phyloP scores from a whole-genome alignment of 2,888 invertebrate genomes.

The Lasioglossum vierecki region DNA sequence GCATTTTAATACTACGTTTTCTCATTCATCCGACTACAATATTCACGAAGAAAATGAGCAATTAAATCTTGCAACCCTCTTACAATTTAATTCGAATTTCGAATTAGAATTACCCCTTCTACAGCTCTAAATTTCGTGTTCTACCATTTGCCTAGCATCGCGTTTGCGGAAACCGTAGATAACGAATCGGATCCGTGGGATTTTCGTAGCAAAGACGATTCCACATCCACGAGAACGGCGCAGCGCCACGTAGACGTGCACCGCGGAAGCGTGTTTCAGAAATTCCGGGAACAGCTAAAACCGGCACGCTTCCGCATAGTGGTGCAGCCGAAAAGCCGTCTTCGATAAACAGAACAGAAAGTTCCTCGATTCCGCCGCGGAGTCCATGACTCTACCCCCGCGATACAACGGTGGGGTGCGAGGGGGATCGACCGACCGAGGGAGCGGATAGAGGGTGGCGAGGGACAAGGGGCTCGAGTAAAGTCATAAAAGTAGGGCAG shows the following conservation, averaged over 20 bases:
- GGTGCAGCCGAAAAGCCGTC: conserved; percentile 28
- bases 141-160: neutral
- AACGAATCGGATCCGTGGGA: neutral
- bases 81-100: too few species aligned
- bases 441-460: conserved; percentile 19
- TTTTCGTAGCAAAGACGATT: neutral
- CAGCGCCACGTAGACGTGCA: neutral
- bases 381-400: conserved; percentile 54
- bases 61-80: too few species aligned
- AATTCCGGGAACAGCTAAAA: conserved; percentile 31
- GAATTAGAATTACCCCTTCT: too few species aligned
- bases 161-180: neutral
- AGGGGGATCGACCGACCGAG: conserved; percentile 10
- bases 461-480: conserved; percentile 60
- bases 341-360: conserved; percentile 33
- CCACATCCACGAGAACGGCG: neutral
- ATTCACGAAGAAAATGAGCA: too few species aligned
- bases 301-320: conserved; percentile 10
- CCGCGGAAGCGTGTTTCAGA: neutral
- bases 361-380: conserved; percentile 51
- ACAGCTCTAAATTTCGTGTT: neutral
- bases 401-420: conserved; percentile 36
- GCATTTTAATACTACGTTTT: too few species aligned
- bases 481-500: conserved; percentile 82
- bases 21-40: too few species aligned